Percentiles rank a stretch among this genome's conserved stretches.
phyloP scores from a whole-genome alignment of 2,113 vertebrate species.

The Eretmochelys imbricata region DNA sequence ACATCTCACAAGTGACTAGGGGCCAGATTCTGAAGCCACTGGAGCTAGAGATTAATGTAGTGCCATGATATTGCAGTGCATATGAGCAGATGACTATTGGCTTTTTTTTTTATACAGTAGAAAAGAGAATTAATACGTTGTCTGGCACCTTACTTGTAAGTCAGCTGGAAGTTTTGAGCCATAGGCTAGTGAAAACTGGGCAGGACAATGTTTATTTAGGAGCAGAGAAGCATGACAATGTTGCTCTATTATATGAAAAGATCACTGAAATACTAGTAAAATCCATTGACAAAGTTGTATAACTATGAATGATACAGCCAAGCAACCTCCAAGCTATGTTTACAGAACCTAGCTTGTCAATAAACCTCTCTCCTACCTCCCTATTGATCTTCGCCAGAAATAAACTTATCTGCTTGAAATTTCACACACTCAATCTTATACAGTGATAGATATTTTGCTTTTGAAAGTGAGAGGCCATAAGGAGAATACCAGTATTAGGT shows the following conservation, averaged over 20 bases:
- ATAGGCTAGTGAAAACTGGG: not conserved
- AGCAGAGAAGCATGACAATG: not conserved
- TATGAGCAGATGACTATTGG: not conserved
- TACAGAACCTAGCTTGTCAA: not conserved
- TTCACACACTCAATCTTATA: not conserved
- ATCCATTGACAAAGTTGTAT: not conserved
- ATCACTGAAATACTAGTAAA: not conserved
- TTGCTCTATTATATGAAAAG: not conserved
- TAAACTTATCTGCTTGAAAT: not conserved
- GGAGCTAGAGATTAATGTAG: not conserved
- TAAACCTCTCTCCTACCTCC: not conserved
- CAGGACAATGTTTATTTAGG: not conserved
- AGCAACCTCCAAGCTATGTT: not conserved
- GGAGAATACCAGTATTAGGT: not conserved
- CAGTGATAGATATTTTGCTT: not conserved
- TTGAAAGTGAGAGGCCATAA: not conserved
- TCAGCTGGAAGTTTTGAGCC: not conserved
- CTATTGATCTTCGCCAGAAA: not conserved
- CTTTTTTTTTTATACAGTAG: not conserved
- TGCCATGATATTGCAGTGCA: not conserved
- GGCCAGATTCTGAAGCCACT: not conserved
- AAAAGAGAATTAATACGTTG: not conserved
- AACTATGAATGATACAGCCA: not conserved
- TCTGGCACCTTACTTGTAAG: not conserved
- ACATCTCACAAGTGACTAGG: not conserved